Conservation (phyloP, 2,113 vertebrate species). For the Hiodon alosoides region DNA sequence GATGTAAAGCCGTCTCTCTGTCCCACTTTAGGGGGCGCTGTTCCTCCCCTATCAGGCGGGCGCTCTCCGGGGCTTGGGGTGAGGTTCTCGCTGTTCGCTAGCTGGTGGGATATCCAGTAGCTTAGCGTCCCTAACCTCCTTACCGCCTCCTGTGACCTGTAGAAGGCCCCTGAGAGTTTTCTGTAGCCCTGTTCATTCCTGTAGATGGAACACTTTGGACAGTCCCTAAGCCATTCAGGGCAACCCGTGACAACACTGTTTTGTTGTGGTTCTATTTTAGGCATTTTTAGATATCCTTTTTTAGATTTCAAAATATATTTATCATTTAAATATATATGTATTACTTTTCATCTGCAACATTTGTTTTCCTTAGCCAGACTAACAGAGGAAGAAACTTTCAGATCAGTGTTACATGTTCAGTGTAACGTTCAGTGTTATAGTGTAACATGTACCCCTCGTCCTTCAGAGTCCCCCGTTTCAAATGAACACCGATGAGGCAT, state of each 20-base stretch:
- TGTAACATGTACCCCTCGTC: background rate
- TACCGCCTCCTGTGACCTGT: background rate
- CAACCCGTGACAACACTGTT: no score
- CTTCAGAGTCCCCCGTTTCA: background rate
- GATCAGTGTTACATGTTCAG: background rate
- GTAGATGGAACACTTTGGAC: no score
- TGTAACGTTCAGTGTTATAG: no score
- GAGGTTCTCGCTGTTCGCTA: slow-evolving; percentile 29
- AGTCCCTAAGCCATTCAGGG: no score
- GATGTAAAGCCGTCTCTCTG: slow-evolving; percentile 31
- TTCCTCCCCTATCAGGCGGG: slow-evolving; percentile 41
- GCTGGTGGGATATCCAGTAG: slow-evolving; percentile 15
- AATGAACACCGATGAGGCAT: background rate
- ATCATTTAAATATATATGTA: background rate
- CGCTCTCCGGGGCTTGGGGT: slow-evolving; percentile 41
- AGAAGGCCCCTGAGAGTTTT: background rate
- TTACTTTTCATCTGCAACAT: background rate
- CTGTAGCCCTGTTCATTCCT: no score
- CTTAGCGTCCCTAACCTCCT: background rate
- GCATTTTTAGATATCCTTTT: background rate
- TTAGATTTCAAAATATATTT: background rate
- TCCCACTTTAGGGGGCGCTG: slow-evolving; percentile 42
- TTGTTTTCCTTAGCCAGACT: background rate
- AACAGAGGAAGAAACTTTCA: background rate
- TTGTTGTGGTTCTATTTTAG: no score